Conservation (phyloP, 2,888 invertebrate species). For the Cistogaster globosa region DNA sequence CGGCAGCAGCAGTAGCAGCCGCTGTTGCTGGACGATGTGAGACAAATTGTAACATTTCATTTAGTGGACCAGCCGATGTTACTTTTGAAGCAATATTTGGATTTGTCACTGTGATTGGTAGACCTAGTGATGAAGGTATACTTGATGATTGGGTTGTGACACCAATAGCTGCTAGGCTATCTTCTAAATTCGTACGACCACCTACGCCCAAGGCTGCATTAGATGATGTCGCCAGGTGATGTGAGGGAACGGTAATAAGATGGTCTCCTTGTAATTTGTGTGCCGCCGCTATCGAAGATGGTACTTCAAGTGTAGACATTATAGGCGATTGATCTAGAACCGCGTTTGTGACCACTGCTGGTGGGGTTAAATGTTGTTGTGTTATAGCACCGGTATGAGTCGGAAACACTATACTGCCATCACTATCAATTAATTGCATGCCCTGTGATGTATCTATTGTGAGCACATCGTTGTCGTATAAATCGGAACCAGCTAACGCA, state of each 20-base stretch:
- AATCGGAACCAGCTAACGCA: constrained; percentile 89
- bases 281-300: constrained; percentile 80
- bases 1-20: constrained; percentile 60
- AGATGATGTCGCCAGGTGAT: constrained; percentile 45
- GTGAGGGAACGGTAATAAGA: constrained; percentile 55
- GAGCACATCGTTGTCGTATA: constrained; percentile 84
- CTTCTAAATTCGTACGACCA: constrained; percentile 83
- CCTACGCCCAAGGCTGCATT: constrained; percentile 48
- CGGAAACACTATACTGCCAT: constrained; percentile 75
- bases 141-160: constrained; percentile 83
- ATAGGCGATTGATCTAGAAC: constrained; percentile 90
- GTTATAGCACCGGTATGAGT: constrained; percentile 59
- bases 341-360: constrained; percentile 85
- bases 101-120: constrained; percentile 90
- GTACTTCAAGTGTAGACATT: constrained; percentile 90
- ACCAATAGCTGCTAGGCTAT: constrained; percentile 85
- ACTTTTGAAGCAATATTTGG: constrained; percentile 87
- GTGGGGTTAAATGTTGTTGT: constrained; percentile 76
- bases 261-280: constrained; percentile 60
- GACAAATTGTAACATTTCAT: constrained; percentile 72
- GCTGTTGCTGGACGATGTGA: constrained; percentile 65
- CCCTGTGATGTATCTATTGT: constrained; percentile 74
- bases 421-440: constrained; percentile 73
- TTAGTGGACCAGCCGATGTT: constrained; percentile 72
- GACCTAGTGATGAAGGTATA: constrained; percentile 88